Evolutionary conservation across 2,113 vertebrate genomes (phyloP).

Genomic region (Rousettus leschenaultii): DNA sequence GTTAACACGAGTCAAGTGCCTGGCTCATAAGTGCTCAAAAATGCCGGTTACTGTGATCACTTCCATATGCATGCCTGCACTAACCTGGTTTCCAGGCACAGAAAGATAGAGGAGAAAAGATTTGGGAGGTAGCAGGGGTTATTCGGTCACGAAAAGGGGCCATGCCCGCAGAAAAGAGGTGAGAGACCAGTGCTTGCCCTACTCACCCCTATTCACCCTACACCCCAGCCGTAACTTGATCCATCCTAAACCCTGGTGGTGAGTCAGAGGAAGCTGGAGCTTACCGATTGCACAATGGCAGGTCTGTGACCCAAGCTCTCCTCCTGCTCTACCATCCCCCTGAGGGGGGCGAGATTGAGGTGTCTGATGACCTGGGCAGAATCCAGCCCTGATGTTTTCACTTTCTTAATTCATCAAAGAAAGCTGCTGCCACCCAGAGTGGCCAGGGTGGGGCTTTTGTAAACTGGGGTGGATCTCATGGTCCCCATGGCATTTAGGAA

Average conservation of each 20-base stretch:
- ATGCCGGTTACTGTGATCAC: not conserved
- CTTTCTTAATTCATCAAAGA: not conserved
- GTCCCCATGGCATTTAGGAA: not conserved
- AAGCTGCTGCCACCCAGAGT: not conserved
- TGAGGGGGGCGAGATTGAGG: not conserved
- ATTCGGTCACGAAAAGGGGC: not conserved
- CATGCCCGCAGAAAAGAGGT: not conserved
- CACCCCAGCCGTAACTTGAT: not conserved
- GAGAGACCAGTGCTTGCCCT: not conserved
- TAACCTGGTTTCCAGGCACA: constrained; percentile 23
- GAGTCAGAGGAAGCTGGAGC: constrained; percentile 46
- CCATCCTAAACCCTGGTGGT: not conserved
- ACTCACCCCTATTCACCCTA: not conserved
- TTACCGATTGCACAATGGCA: not conserved
- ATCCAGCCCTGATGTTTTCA: not conserved
- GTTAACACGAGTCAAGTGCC: not conserved
- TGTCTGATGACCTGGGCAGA: not conserved
- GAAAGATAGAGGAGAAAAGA: constrained; percentile 48
- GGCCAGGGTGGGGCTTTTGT: not conserved
- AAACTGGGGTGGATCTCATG: not conserved
- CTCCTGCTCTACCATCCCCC: not conserved
- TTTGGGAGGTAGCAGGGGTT: not conserved
- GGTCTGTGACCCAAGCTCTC: not conserved
- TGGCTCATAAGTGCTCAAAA: not conserved
- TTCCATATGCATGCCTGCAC: not conserved